Evolutionary conservation across 1,140 invertebrate species (phyloP).

Genomic region (Drosophila grimshawi): DNA sequence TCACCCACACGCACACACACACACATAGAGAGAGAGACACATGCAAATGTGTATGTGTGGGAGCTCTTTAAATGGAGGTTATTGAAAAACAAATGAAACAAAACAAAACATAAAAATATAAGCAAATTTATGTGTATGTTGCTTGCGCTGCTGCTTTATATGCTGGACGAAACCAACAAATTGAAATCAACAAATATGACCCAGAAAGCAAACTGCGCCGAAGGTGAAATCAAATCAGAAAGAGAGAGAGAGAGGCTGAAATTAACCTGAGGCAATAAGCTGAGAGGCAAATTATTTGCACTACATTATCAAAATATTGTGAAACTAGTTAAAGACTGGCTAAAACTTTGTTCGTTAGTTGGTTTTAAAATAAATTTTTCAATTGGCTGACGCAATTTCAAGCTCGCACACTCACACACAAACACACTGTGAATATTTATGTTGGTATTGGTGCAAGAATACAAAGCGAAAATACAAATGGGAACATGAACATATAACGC

Average conservation of each 20-base stretch:
- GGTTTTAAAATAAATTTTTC: constrained; percentile 48
- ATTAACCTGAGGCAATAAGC: background rate
- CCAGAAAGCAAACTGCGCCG: constrained; percentile 70
- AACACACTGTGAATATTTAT: constrained; percentile 26
- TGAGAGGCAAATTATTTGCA: background rate
- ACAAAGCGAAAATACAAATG: constrained; percentile 70
- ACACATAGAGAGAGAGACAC: background rate
- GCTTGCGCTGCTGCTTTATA: constrained; percentile 41
- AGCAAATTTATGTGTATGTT: constrained; percentile 55
- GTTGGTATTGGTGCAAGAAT: constrained; percentile 52
- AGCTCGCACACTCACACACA: constrained; percentile 50
- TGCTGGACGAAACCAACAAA: constrained; percentile 50
- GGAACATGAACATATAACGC: constrained; percentile 63
- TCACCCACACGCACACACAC: constrained; percentile 41
- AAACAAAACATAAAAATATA: constrained; percentile 64
- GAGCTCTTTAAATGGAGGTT: constrained; percentile 50
- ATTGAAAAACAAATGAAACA: constrained; percentile 35
- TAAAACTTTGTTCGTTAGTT: constrained; percentile 23
- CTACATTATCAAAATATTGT: constrained; percentile 3
- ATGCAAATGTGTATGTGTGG: constrained; percentile 12
- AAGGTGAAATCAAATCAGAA: constrained; percentile 70
- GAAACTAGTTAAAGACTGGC: constrained; percentile 25
- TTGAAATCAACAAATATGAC: constrained; percentile 82
- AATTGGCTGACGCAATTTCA: constrained; percentile 78
- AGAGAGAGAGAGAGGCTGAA: constrained; percentile 25